Conservation (phyloP, 2,113 vertebrate genomes). For the Struthidea cinerea region DNA sequence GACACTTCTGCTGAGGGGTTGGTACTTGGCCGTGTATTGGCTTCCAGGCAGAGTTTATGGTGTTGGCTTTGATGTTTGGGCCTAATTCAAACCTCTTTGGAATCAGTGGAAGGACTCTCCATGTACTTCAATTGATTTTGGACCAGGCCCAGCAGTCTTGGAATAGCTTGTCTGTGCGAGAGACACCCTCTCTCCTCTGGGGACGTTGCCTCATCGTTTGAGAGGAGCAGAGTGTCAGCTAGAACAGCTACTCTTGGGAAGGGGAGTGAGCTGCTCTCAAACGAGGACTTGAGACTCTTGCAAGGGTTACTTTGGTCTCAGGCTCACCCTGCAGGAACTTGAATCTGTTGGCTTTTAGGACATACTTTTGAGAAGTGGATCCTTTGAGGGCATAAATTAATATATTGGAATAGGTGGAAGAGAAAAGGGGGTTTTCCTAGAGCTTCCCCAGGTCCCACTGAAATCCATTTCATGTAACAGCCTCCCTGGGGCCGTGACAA, state of each 20-base stretch:
- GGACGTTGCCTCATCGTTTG: background rate
- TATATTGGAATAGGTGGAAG: background rate
- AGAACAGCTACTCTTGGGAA: background rate
- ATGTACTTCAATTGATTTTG: conserved; percentile 32
- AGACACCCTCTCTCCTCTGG: conserved; percentile 14
- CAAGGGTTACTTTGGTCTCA: background rate
- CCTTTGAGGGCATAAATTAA: background rate
- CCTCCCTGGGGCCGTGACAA: background rate
- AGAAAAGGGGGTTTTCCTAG: background rate
- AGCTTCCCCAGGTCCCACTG: background rate
- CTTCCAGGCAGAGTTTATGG: conserved; percentile 47
- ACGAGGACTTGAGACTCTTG: background rate
- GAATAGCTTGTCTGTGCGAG: background rate
- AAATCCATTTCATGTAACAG: background rate
- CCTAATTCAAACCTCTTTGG: conserved; percentile 27
- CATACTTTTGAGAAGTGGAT: background rate
- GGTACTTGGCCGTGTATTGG: background rate
- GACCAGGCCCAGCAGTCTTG: background rate
- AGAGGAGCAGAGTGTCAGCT: background rate
- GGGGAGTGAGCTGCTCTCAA: background rate
- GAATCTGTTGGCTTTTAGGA: background rate
- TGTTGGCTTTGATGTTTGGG: conserved; percentile 34
- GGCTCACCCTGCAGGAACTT: background rate
- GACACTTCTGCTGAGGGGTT: background rate
- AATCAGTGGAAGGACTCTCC: background rate